A percentile compares a stretch with the other conserved stretches of the same genome.
phyloP scores from a whole-genome alignment of 2,888 invertebrate species.

The Tineola bisselliella region DNA sequence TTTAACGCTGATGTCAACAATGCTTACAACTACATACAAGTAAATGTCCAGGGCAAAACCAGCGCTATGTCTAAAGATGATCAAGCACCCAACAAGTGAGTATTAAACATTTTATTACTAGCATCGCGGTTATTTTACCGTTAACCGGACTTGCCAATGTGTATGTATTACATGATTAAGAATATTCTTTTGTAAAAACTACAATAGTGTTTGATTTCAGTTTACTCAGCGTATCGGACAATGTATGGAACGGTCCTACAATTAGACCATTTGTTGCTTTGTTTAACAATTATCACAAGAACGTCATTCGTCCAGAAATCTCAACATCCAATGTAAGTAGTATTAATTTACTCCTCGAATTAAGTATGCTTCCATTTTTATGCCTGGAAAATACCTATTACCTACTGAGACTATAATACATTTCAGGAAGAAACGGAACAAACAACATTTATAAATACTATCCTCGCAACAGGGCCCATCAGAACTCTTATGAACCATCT shows the following conservation, averaged over 20 bases:
- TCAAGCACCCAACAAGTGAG: slow-evolving; percentile 80
- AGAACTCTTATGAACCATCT: slow-evolving; percentile 73
- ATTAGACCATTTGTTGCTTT: slow-evolving; percentile 74
- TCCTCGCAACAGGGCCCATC: slow-evolving; percentile 78
- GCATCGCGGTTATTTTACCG: not conserved
- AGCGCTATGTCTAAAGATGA: slow-evolving; percentile 74
- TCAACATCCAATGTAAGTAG: slow-evolving; percentile 65
- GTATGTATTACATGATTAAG: not conserved
- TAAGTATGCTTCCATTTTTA: too few relatives aligned
- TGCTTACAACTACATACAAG: slow-evolving; percentile 73
- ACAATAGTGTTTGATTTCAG: slow-evolving; percentile 41
- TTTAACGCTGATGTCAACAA: slow-evolving; percentile 79
- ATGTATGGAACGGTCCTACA: slow-evolving; percentile 73
- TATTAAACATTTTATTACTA: not conserved
- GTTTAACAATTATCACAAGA: slow-evolving; percentile 82
- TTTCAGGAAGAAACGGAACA: slow-evolving; percentile 75
- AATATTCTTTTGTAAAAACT: not conserved
- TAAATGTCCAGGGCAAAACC: slow-evolving; percentile 81
- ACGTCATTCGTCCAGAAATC: slow-evolving; percentile 73
- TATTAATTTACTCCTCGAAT: too few relatives aligned
- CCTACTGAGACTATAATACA: not conserved
- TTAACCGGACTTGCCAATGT: not conserved
- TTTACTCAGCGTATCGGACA: slow-evolving; percentile 72
- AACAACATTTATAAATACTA: slow-evolving; percentile 73
- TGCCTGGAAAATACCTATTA: too few relatives aligned